A percentile compares a stretch with the other conserved stretches of the same genome.
Evolutionary conservation across 2,888 invertebrate species (phyloP).

Genomic region (Polymixis lichenea): DNA sequence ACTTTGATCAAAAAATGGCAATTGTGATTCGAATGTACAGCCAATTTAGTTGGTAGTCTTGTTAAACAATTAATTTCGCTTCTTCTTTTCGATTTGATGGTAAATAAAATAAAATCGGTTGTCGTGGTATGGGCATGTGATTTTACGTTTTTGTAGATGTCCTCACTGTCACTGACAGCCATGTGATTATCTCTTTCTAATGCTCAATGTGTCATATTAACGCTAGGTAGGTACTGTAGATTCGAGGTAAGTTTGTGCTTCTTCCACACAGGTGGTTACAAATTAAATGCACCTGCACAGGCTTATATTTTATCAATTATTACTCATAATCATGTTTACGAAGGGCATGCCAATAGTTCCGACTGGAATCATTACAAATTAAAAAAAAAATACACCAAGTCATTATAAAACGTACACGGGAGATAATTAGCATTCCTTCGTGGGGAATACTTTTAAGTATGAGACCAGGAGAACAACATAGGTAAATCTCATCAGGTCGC

Average conservation of each 20-base stretch:
- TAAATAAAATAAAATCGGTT: no score
- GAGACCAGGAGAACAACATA: background rate
- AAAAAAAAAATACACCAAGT: background rate
- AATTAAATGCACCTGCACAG: slow-evolving; percentile 25
- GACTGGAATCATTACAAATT: background rate
- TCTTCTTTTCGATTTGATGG: no score
- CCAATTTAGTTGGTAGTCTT: no score
- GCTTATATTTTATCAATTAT: slow-evolving; percentile 16
- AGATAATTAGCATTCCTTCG: background rate
- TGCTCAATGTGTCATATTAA: background rate
- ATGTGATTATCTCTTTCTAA: no score
- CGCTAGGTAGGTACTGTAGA: background rate
- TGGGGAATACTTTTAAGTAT: no score
- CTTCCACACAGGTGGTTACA: background rate
- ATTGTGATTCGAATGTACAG: background rate
- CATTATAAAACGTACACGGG: background rate
- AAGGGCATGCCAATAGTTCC: background rate
- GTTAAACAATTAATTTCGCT: background rate
- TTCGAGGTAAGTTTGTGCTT: background rate
- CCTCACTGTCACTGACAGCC: no score
- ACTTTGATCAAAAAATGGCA: background rate
- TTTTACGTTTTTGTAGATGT: no score
- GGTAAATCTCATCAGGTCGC: background rate
- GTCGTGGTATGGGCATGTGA: no score
- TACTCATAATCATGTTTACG: slow-evolving; percentile 7